Evolutionary conservation across 2,888 invertebrate species (phyloP), one percentile per base, ranked within the genome.

Genomic region (Lottia scabra): DNA sequence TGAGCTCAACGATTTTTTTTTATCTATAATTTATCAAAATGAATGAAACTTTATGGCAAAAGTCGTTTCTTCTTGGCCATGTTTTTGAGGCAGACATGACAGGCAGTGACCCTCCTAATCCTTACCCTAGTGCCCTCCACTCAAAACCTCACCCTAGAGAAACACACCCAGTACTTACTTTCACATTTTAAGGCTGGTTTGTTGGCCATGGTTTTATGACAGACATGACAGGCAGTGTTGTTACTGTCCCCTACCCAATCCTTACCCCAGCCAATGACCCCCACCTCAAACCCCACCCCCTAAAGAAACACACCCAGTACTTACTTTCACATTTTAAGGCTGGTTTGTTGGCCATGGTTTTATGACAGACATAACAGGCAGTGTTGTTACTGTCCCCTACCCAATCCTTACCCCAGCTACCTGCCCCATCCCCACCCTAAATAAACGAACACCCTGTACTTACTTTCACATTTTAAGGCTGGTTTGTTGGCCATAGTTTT

Each of bases 111-210:
- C n/a, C n/a, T n/a, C n/a, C n/a, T n/a, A n/a, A n/a, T n/a, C n/a
- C n/a, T n/a, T n/a, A n/a, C n/a, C n/a, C n/a, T n/a, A n/a, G n/a
- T n/a, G n/a, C n/a, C n/a, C n/a, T n/a, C n/a, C n/a, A n/a, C n/a
- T n/a, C n/a, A n/a, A n/a, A n/a, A n/a, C 30, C 30, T 4, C 38
- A 1, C 38, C 38, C 38, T 5, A 38, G 10, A 38, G 38, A 38
- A 38, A 8, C 8, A 38, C 5, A 38, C 10, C 10, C 15, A n/a
- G 65, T 65, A 91, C 94, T 92, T 90, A 95, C 95, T 93, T 90
- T 95, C 95, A 90, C 96, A 96, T 86, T 94, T 94, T n/a, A 95
- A 92, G 45, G 95, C 93, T 5, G 94, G 93, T 88, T 95, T 95
- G 91, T 94, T 95, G 81, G 93, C 92, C 83, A 95, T 91, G 30